A percentile compares a stretch with the other conserved stretches of the same genome.
Conservation (phyloP, 2,113 vertebrate species). For the Riparia riparia region DNA sequence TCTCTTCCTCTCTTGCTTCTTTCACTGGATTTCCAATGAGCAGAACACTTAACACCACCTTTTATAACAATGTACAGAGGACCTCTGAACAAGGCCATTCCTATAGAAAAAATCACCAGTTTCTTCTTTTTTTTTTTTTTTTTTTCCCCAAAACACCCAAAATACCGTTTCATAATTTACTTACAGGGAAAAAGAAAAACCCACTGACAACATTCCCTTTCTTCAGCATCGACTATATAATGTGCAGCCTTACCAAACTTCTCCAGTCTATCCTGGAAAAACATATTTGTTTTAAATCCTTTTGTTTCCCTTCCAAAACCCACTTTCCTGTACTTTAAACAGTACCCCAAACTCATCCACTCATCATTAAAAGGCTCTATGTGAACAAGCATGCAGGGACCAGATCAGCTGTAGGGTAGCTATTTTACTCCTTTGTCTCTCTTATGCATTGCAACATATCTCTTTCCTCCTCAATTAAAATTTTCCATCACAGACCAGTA, state of each 20-base stretch:
- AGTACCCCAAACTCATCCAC: background rate
- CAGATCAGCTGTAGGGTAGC: background rate
- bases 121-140: background rate
- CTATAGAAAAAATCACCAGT: background rate
- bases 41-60: accelerated
- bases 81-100: background rate
- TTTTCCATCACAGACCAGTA: background rate
- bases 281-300: background rate
- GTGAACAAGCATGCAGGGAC: background rate
- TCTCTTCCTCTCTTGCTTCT: background rate
- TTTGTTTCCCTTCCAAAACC: background rate
- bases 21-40: background rate
- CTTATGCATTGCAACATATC: background rate
- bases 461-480: background rate
- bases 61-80: background rate
- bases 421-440: background rate
- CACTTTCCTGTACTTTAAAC: background rate
- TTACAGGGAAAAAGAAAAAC: background rate
- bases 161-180: background rate
- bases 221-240: background rate
- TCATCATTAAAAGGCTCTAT: background rate
- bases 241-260: background rate
- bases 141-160: background rate
- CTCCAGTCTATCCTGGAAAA: background rate
- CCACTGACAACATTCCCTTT: background rate